phyloP scores from a whole-genome alignment of 1,140 invertebrate genomes.

The Lasioglossum albipes region DNA sequence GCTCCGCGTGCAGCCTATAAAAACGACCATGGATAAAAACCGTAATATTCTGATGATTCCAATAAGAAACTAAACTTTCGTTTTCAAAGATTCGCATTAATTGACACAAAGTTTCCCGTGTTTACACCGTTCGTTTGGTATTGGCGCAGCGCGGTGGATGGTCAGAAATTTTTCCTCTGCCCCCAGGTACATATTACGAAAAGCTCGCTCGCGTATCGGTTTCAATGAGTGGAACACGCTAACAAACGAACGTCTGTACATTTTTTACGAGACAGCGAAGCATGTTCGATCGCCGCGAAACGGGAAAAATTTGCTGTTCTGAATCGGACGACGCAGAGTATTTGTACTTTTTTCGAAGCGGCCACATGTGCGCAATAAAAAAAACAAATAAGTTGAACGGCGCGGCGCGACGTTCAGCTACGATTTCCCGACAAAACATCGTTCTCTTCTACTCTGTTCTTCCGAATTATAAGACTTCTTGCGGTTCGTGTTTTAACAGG shows the following conservation, averaged over 20 bases:
- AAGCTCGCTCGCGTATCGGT: too few species aligned
- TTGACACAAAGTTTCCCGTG: conserved; percentile 30
- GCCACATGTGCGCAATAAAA: conserved; percentile 3
- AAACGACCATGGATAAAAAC: background rate
- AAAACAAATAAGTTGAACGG: background rate
- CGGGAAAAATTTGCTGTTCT: background rate
- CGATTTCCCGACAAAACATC: conserved; percentile 13
- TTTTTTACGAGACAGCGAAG: background rate
- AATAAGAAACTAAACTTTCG: conserved; percentile 25
- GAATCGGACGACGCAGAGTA: background rate
- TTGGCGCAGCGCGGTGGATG: background rate
- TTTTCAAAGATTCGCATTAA: conserved; percentile 18
- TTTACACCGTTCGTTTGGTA: background rate
- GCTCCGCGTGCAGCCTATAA: background rate
- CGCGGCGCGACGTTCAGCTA: too few species aligned
- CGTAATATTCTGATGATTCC: conserved; percentile 7
- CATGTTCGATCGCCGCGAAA: background rate
- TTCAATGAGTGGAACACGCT: background rate
- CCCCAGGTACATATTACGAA: background rate
- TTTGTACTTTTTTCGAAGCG: background rate
- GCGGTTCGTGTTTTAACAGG: too few species aligned
- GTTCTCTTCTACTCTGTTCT: background rate
- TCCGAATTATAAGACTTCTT: background rate
- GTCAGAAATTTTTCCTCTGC: background rate
- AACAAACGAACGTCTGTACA: background rate